Evolutionary conservation across 1,140 invertebrate genomes (phyloP).

Genomic region (Hycleus cichorii): DNA sequence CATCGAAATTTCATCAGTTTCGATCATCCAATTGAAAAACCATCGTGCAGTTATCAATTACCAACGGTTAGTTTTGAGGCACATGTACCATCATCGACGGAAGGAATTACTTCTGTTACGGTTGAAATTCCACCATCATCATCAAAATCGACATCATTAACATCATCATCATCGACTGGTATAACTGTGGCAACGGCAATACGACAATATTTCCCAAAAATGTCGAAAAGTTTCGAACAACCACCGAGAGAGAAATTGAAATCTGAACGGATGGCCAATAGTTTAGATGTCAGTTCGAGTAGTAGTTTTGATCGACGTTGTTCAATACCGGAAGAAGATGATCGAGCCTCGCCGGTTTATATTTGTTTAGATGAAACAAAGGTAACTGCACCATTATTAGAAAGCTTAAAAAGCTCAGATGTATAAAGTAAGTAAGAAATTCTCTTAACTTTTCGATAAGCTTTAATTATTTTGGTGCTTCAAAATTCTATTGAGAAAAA

Average conservation of each 20-base stretch:
- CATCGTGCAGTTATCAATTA: conserved; percentile 28
- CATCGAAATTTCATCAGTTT: conserved; percentile 38
- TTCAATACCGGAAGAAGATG: conserved; percentile 27
- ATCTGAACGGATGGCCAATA: conserved; percentile 30
- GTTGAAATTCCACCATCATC: conserved; percentile 6
- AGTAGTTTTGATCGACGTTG: conserved; percentile 25
- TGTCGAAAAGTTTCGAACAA: conserved; percentile 35
- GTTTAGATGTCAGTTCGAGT: conserved; percentile 30
- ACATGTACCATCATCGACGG: conserved; percentile 12
- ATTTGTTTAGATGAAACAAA: conserved; percentile 33
- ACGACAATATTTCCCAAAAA: conserved; percentile 13
- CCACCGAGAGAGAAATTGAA: conserved; percentile 16
- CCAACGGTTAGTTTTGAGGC: conserved; percentile 36
- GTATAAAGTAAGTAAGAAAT: conserved; percentile 16
- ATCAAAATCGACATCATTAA: background rate
- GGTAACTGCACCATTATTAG: conserved; percentile 30
- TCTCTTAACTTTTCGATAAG: conserved; percentile 1
- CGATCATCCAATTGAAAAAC: conserved; percentile 30
- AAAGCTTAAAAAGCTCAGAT: conserved; percentile 29
- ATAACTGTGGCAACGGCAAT: no score
- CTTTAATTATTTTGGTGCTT: conserved; percentile 11
- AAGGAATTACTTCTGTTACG: conserved; percentile 12
- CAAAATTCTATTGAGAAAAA: background rate
- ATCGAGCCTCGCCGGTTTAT: conserved; percentile 20
- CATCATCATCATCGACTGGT: no score